Percentiles rank a stretch among this genome's conserved stretches.
phyloP scores from a whole-genome alignment of 2,888 invertebrate genomes.

The Lysandra bellargus region DNA sequence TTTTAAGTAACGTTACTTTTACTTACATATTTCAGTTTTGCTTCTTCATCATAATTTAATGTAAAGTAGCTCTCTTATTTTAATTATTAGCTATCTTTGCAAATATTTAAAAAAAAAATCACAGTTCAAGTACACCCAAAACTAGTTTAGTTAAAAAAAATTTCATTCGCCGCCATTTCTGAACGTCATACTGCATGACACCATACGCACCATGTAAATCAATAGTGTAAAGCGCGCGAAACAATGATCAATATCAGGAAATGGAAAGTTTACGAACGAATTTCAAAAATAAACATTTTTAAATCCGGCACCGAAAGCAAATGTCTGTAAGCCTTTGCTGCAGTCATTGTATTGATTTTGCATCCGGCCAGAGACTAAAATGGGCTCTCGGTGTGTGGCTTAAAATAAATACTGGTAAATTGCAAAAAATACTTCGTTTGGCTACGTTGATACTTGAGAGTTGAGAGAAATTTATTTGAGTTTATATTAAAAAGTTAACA shows the following conservation, averaged over 20 bases:
- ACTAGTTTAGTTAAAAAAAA: neutral
- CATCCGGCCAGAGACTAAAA: slow-evolving; percentile 66
- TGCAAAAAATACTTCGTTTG: slow-evolving; percentile 4
- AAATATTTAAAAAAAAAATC: too few relatives aligned
- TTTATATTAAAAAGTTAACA: neutral
- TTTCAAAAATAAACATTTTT: slow-evolving; percentile 45
- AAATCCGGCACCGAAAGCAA: slow-evolving; percentile 48
- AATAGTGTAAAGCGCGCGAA: slow-evolving; percentile 34
- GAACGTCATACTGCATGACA: neutral
- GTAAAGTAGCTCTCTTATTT: too few relatives aligned
- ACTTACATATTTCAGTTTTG: too few relatives aligned
- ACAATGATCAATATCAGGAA: slow-evolving; percentile 38
- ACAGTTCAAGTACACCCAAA: too few relatives aligned
- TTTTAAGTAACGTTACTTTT: too few relatives aligned
- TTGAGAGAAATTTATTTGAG: neutral
- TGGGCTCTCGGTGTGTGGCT: slow-evolving; percentile 46
- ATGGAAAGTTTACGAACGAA: slow-evolving; percentile 40
- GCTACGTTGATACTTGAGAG: neutral
- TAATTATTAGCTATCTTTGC: too few relatives aligned
- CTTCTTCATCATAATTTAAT: too few relatives aligned
- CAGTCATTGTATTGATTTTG: slow-evolving; percentile 74
- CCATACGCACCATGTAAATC: slow-evolving; percentile 26
- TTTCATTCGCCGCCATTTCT: neutral
- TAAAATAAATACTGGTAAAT: slow-evolving; percentile 27
- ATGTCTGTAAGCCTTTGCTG: slow-evolving; percentile 62